Evolutionary conservation across 2,113 vertebrate species (phyloP).

Genomic region (Oreotrochilus melanogaster): DNA sequence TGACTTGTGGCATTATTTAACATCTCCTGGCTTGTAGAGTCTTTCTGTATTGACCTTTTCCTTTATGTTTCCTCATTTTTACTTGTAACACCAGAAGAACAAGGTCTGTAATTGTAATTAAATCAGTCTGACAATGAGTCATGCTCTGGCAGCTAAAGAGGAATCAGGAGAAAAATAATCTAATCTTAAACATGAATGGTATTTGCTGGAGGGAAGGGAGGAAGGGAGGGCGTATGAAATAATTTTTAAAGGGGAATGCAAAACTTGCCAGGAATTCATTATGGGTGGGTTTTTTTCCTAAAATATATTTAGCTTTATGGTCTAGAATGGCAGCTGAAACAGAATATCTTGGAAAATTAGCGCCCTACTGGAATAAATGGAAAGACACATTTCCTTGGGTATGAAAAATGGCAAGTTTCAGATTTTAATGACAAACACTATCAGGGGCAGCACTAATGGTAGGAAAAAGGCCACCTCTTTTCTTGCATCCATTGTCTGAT

Average conservation of each 20-base stretch:
- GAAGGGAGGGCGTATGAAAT: constrained; percentile 21
- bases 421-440: background rate
- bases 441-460: background rate
- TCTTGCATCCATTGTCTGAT: background rate
- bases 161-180: constrained; percentile 54
- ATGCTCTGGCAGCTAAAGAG: constrained; percentile 33
- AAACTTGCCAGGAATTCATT: constrained; percentile 58
- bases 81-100: constrained; percentile 36
- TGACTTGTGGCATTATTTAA: background rate
- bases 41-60: constrained; percentile 46
- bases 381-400: background rate
- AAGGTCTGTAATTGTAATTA: constrained; percentile 56
- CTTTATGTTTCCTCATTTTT: constrained; percentile 22
- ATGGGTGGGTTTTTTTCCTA: background rate
- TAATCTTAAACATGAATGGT: constrained; percentile 70
- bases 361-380: background rate
- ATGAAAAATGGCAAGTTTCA: background rate
- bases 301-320: background rate
- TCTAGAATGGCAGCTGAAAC: background rate
- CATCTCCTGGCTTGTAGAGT: background rate
- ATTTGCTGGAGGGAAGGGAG: constrained; percentile 61
- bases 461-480: background rate
- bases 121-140: constrained; percentile 63
- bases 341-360: background rate
- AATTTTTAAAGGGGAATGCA: constrained; percentile 37